phyloP scores from a whole-genome alignment of 2,888 invertebrate species.

The Idaea dimidiata region DNA sequence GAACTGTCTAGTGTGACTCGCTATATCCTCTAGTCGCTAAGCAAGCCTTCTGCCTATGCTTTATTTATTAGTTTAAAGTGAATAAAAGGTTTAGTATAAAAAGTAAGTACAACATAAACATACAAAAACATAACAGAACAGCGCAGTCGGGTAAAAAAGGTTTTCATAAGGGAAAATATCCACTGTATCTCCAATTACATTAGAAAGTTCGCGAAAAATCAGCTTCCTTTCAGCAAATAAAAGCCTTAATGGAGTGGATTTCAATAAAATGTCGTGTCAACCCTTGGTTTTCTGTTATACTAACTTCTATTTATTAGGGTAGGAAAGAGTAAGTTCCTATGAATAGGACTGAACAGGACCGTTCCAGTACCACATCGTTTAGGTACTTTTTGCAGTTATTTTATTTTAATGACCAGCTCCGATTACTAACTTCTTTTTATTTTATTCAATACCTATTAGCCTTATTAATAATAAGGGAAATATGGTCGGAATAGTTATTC shows the following conservation, averaged over 20 bases:
- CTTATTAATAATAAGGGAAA: too few relatives aligned
- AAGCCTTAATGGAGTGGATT: conserved; percentile 8
- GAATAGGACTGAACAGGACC: not conserved
- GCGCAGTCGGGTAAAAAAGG: not conserved
- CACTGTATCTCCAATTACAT: not conserved
- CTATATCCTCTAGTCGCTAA: too few relatives aligned
- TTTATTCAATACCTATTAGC: too few relatives aligned
- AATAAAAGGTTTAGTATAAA: too few relatives aligned
- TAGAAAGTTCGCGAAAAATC: not conserved
- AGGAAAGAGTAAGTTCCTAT: not conserved
- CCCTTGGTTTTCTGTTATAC: conserved; percentile 9
- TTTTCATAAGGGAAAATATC: not conserved
- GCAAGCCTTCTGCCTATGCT: too few relatives aligned
- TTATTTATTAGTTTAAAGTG: too few relatives aligned
- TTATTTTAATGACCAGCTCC: too few relatives aligned
- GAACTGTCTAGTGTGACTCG: too few relatives aligned
- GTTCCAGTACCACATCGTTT: not conserved
- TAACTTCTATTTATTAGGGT: not conserved
- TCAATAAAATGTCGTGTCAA: conserved; percentile 13
- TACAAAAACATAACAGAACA: not conserved
- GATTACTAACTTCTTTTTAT: too few relatives aligned
- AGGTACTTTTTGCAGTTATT: not conserved
- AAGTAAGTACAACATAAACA: not conserved
- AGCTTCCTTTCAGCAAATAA: conserved; percentile 11
- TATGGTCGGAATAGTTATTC: too few relatives aligned